Percentiles rank a stretch among this genome's conserved stretches.
These are phyloP conservation scores for Noctilio leporinus DNA, from an alignment of 2,113 vertebrate genomes.

Conservation along the genomic window DNA sequence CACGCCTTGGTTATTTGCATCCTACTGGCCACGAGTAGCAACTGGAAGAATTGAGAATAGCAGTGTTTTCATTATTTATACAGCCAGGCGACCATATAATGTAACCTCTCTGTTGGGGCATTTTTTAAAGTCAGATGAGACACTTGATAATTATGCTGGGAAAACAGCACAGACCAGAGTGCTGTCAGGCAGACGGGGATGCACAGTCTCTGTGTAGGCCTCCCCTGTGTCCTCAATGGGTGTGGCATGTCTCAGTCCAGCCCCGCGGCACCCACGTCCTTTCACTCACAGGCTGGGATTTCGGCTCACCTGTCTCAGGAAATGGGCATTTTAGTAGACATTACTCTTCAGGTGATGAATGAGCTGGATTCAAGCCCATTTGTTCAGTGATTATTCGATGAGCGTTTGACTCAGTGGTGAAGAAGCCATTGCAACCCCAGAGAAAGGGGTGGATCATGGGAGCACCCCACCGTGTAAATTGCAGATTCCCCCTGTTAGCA, in stretches of 20 bases:
- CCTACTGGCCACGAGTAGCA: background rate
- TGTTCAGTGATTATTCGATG: background rate
- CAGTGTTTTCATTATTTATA: background rate
- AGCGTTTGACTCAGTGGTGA: background rate
- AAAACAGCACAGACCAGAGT: background rate
- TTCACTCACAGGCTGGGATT: background rate
- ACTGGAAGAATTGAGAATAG: background rate
- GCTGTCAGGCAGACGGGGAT: background rate
- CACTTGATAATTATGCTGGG: background rate
- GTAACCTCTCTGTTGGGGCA: background rate
- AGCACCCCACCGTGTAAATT: background rate
- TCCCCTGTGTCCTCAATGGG: background rate
- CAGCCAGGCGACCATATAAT: background rate
- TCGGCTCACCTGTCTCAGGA: background rate
- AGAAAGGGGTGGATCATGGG: background rate
- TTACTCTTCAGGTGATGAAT: background rate
- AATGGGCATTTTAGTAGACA: background rate
- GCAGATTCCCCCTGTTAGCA: background rate
- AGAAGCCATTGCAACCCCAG: background rate
- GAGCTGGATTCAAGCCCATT: background rate
- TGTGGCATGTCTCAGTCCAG: background rate
- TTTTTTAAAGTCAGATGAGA: background rate
- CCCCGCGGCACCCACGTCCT: background rate
- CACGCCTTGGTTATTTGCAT: background rate
- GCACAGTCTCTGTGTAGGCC: background rate